Percentiles rank a stretch among this genome's conserved stretches.
Conservation (phyloP, 2,797 vertebrate species). For the Alcedo quadribrachys region DNA sequence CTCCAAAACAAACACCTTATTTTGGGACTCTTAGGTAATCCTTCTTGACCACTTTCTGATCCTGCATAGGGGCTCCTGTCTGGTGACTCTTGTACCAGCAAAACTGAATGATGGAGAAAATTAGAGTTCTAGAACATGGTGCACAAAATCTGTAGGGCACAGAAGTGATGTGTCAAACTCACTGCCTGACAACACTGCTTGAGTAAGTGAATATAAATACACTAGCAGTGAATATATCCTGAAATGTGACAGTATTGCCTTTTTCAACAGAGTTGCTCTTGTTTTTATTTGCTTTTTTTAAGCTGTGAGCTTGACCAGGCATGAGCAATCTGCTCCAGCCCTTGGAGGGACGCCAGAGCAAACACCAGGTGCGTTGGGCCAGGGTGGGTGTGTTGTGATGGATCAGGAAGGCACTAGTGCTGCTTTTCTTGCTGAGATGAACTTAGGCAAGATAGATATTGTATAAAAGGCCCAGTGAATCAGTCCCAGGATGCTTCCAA, state of each 20-base stretch:
- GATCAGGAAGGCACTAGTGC: conserved; percentile 2
- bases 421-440: conserved; percentile 30
- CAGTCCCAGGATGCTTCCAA: not conserved
- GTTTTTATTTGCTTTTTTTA: conserved; percentile 53
- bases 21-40: not conserved
- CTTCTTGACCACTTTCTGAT: not conserved
- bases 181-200: conserved; percentile 7
- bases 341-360: conserved; percentile 97
- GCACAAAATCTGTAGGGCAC: not conserved
- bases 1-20: not conserved
- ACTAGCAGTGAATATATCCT: conserved; percentile 47
- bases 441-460: not conserved
- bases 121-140: not conserved
- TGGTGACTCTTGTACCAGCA: not conserved
- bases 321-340: conserved; percentile 96
- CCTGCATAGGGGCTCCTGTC: conserved; percentile 1
- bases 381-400: conserved; percentile 3
- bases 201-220: conserved; percentile 27
- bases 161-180: not conserved
- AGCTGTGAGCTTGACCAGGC: conserved; percentile 96
- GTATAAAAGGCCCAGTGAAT: not conserved
- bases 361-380: conserved; percentile 89
- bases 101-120: not conserved
- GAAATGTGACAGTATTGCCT: conserved; percentile 51
- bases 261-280: conserved; percentile 78